phyloP scores from a whole-genome alignment of 2,797 vertebrate genomes.

The Malacoctenus gilli region DNA sequence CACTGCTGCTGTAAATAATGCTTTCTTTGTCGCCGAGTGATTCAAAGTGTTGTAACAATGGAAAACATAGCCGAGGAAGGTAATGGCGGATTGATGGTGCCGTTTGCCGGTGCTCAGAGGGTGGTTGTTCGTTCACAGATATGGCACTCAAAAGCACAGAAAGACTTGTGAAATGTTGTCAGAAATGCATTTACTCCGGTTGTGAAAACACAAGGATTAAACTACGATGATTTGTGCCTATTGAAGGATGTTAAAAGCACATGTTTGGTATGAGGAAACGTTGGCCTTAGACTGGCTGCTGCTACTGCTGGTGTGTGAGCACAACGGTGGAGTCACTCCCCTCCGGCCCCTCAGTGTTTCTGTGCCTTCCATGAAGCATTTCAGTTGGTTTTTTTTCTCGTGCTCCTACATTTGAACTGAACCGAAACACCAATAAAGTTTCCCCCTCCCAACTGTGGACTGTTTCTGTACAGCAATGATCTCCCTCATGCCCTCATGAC shows the following conservation, averaged over 20 bases:
- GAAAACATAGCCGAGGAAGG: conserved; percentile 16
- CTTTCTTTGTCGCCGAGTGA: conserved; percentile 42
- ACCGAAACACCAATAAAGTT: conserved; percentile 57
- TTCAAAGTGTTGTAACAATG: conserved; percentile 36
- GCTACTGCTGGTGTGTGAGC: conserved; percentile 47
- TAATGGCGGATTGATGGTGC: conserved; percentile 12
- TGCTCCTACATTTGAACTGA: conserved; percentile 46
- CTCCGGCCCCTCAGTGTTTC: conserved; percentile 34
- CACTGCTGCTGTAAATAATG: conserved; percentile 65
- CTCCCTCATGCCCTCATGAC: background rate
- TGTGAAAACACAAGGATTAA: conserved; percentile 16
- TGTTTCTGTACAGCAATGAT: background rate
- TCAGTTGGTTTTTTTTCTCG: conserved; percentile 32
- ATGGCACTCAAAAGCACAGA: too few species aligned
- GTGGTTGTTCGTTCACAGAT: too few species aligned
- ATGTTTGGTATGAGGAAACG: conserved; percentile 43
- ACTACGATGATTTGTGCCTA: conserved; percentile 31
- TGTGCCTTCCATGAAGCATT: conserved; percentile 66
- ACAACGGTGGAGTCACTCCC: conserved; percentile 28
- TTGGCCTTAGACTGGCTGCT: conserved; percentile 28
- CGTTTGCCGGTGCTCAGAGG: conserved; percentile 5
- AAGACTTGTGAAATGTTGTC: conserved; percentile 7
- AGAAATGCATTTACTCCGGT: conserved; percentile 6
- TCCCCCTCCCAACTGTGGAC: conserved; percentile 21
- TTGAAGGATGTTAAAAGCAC: conserved; percentile 50